These are phyloP conservation scores for Synanceia verrucosa DNA, from an alignment of 2,797 vertebrate species.

Conservation along the genomic window DNA sequence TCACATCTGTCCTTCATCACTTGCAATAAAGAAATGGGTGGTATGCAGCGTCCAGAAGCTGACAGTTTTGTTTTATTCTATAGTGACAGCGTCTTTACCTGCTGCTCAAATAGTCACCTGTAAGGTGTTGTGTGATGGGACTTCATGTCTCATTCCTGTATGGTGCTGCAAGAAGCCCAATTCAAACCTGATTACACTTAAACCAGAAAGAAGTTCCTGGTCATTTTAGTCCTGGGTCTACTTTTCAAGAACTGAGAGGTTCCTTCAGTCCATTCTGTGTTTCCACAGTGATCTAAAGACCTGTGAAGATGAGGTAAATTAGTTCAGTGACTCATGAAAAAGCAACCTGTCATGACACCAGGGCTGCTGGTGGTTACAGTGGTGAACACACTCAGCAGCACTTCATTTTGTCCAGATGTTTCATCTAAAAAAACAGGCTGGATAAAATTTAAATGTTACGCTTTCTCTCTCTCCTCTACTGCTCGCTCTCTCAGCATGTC, in stretches of 20 bases:
- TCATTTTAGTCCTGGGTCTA: no score
- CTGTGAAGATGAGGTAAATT: not conserved
- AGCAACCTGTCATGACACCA: not conserved
- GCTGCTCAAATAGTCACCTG: conserved; percentile 16
- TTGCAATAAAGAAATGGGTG: conserved; percentile 14
- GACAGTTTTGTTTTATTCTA: conserved; percentile 28
- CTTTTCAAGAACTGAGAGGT: not conserved
- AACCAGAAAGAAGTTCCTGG: no score
- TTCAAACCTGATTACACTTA: no score
- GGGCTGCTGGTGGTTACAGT: not conserved
- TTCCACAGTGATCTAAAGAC: not conserved
- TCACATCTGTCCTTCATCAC: conserved; percentile 42
- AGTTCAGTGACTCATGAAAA: not conserved
- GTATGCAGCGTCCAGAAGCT: conserved; percentile 22
- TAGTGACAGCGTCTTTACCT: conserved; percentile 3
- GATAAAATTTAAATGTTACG: no score
- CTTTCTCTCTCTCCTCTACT: not conserved
- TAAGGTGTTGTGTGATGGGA: not conserved
- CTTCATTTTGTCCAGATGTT: not conserved
- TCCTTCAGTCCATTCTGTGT: not conserved
- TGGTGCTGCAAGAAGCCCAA: not conserved
- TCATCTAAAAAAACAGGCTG: not conserved
- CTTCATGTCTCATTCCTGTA: conserved; percentile 13
- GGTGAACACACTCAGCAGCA: not conserved
- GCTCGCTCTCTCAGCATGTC: no score